Conservation (phyloP, 92 coral and sea anemone genomes). For the Parazoanthus swiftii region DNA sequence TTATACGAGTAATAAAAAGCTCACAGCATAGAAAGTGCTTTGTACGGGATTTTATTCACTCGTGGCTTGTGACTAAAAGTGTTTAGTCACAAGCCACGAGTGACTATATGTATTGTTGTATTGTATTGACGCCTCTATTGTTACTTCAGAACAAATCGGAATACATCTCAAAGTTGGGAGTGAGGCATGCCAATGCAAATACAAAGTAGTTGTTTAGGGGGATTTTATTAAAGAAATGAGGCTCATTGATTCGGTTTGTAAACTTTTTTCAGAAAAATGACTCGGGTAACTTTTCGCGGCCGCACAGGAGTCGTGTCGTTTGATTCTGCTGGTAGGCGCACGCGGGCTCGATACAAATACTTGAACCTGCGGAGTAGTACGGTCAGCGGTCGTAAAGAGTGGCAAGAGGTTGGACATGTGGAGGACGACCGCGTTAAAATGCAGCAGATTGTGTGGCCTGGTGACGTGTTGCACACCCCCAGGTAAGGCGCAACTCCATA, state of each 20-base stretch:
- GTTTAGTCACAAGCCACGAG: no score
- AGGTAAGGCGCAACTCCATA: slow-evolving; percentile 11
- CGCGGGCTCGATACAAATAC: slow-evolving; percentile 58
- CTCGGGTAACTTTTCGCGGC: slow-evolving; percentile 26
- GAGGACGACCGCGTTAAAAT: slow-evolving; percentile 52
- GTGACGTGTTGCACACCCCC: slow-evolving; percentile 66
- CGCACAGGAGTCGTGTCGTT: slow-evolving; percentile 58
- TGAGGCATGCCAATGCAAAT: no score
- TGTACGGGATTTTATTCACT: no score
- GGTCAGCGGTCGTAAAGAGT: slow-evolving; percentile 9
- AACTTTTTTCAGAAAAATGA: slow-evolving; percentile 30
- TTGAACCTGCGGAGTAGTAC: slow-evolving; percentile 48
- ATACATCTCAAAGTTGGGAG: no score
- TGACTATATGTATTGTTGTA: no score
- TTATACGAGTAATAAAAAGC: no score
- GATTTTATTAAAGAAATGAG: not conserved
- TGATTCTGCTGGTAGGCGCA: slow-evolving; percentile 54
- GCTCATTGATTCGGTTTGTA: no score
- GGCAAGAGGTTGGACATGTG: slow-evolving; percentile 62
- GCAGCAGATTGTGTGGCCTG: slow-evolving; percentile 74
- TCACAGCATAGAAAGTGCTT: no score
- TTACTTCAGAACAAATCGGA: no score
- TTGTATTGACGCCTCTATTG: no score
- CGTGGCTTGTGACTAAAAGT: no score
- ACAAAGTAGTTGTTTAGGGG: no score